Conservation (phyloP, 2,797 vertebrate species). For the Lepus oiostolus region DNA sequence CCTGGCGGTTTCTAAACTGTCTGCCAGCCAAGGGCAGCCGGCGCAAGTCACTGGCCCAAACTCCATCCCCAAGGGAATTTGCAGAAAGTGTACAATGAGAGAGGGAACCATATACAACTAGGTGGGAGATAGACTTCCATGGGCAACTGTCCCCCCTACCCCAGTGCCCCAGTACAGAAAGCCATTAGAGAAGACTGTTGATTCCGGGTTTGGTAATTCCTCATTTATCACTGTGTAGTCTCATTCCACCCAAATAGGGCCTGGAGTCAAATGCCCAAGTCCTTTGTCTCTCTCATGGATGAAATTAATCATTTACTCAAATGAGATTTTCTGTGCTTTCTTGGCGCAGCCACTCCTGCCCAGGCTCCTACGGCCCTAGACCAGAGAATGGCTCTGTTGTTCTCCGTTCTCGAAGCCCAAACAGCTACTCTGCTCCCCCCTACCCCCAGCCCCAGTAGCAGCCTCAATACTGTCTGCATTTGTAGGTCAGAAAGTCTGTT, state of each 20-base stretch:
- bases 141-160: no score
- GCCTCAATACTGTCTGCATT: not conserved
- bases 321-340: slow-evolving; percentile 39
- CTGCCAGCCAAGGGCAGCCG: not conserved
- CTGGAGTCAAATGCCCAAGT: not conserved
- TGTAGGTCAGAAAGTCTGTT: not conserved
- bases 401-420: not conserved
- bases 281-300: not conserved
- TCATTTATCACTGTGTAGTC: not conserved
- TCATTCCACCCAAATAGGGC: slow-evolving; percentile 26
- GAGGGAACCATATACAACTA: not conserved
- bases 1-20: not conserved
- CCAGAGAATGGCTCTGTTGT: not conserved
- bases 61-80: not conserved
- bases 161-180: not conserved
- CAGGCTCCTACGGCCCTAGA: not conserved
- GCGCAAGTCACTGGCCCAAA: not conserved
- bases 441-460: no score
- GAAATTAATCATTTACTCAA: slow-evolving; percentile 44
- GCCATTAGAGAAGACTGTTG: not conserved
- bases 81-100: not conserved
- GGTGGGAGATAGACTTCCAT: not conserved
- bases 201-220: not conserved
- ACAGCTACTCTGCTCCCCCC: not conserved
- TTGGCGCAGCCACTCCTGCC: not conserved